Conservation (phyloP, 1,140 invertebrate species). For the Littorina saxatilis region DNA sequence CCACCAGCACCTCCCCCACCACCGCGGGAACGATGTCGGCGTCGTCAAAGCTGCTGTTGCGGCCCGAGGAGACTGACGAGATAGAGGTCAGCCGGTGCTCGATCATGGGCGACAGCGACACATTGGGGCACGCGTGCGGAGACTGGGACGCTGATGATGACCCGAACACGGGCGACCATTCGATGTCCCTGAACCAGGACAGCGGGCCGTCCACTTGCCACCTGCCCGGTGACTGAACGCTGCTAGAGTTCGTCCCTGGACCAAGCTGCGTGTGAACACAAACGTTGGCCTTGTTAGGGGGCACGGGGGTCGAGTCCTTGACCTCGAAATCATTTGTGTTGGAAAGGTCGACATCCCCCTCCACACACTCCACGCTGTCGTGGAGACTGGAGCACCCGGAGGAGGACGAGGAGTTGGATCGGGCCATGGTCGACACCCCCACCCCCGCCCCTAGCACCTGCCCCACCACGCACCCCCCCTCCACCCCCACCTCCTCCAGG, state of each 20-base stretch:
- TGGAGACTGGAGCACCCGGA: constrained; percentile 36
- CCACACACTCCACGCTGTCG: constrained; percentile 31
- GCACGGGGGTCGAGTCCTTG: constrained; percentile 7
- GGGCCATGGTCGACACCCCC: constrained; percentile 2
- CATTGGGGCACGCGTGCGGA: constrained; percentile 65
- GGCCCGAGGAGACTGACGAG: constrained; percentile 66
- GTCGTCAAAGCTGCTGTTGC: constrained; percentile 74
- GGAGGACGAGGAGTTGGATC: constrained; percentile 30
- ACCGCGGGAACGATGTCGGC: constrained; percentile 60
- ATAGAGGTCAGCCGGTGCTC: constrained; percentile 65
- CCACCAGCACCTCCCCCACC: constrained; percentile 72
- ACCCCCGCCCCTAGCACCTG: not conserved
- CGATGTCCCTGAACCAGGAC: constrained; percentile 5
- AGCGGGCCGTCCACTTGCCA: not conserved
- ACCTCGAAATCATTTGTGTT: not conserved
- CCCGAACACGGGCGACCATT: not conserved
- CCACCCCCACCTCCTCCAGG: constrained; percentile 7
- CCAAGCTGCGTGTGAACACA: no score
- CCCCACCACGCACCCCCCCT: not conserved
- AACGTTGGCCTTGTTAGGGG: no score
- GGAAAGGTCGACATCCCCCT: constrained; percentile 14
- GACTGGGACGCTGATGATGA: not conserved
- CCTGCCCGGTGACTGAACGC: not conserved
- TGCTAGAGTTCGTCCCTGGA: not conserved
- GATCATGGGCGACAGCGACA: constrained; percentile 69